These are phyloP conservation scores for Diorhabda elongata DNA, from an alignment of 1,140 invertebrate species.

Conservation along the genomic window DNA sequence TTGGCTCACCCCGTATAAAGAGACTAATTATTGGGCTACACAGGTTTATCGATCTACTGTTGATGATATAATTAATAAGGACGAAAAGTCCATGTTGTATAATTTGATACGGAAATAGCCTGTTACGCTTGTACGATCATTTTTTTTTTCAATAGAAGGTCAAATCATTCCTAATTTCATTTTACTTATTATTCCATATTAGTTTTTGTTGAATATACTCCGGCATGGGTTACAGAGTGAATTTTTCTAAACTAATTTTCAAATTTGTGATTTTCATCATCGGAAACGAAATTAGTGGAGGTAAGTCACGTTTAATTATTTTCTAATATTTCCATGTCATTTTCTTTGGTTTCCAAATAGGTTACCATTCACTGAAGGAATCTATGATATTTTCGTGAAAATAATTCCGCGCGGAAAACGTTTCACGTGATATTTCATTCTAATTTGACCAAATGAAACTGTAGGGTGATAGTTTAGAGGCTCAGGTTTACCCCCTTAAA, in stretches of 20 bases:
- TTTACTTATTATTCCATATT: conserved; percentile 23
- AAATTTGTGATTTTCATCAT: conserved; percentile 14
- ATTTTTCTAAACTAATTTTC: conserved; percentile 19
- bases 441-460: no score
- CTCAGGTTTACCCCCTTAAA: no score
- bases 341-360: no score
- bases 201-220: conserved; percentile 15
- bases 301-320: conserved; percentile 16
- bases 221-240: conserved; percentile 25
- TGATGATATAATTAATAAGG: background rate
- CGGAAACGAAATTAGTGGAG: conserved; percentile 11
- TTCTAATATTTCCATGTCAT: no score
- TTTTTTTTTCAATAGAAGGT: conserved; percentile 35
- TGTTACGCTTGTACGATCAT: conserved; percentile 40
- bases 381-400: no score
- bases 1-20: no score
- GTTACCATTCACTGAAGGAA: no score
- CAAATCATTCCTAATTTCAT: conserved; percentile 34
- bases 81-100: background rate
- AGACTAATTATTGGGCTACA: no score
- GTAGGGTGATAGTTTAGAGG: no score
- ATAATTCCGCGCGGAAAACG: no score
- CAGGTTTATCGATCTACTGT: no score
- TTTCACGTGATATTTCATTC: no score
- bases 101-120: conserved; percentile 7